These are phyloP conservation scores for Halocynthia roretzi DNA, from an alignment of 23 tunicate genomes.

Conservation along the genomic window DNA sequence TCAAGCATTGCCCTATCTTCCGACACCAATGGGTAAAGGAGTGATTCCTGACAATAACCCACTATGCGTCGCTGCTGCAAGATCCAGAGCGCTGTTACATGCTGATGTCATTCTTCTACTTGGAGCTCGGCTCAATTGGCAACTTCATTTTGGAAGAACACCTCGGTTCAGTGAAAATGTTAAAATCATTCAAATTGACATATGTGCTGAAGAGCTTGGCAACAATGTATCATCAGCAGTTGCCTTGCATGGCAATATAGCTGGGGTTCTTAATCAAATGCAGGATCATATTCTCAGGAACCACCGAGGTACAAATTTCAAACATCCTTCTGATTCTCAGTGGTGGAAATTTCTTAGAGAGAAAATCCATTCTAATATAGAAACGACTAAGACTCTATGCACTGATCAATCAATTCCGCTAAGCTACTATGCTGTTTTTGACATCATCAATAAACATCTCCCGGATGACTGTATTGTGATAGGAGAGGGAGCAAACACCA, in stretches of 20 bases:
- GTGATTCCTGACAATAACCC: slow-evolving; percentile 75
- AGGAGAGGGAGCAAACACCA: slow-evolving; percentile 93
- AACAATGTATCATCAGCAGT: slow-evolving; percentile 60
- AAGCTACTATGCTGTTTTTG: slow-evolving; percentile 86
- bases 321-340: slow-evolving; percentile 31
- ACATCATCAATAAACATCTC: slow-evolving; percentile 46
- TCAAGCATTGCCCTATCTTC: slow-evolving; percentile 79
- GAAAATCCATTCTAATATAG: slow-evolving; percentile 21
- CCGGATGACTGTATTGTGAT: slow-evolving; percentile 54
- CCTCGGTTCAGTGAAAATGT: slow-evolving; percentile 70
- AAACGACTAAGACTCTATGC: slow-evolving; percentile 19
- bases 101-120: slow-evolving; percentile 67
- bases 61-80: slow-evolving; percentile 81
- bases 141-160: slow-evolving; percentile 87
- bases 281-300: slow-evolving; percentile 1
- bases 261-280: slow-evolving; percentile 32
- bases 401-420: slow-evolving; percentile 62
- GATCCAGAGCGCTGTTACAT: slow-evolving; percentile 76
- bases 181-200: slow-evolving; percentile 76
- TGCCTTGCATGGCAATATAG: slow-evolving; percentile 61
- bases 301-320: slow-evolving; percentile 42
- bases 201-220: slow-evolving; percentile 77
- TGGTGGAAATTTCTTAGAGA: slow-evolving; percentile 76
- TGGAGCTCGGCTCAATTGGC: slow-evolving; percentile 94
- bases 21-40: slow-evolving; percentile 97